Evolutionary conservation across 2,888 invertebrate genomes (phyloP).

Genomic region (Neoitamus cyanurus): DNA sequence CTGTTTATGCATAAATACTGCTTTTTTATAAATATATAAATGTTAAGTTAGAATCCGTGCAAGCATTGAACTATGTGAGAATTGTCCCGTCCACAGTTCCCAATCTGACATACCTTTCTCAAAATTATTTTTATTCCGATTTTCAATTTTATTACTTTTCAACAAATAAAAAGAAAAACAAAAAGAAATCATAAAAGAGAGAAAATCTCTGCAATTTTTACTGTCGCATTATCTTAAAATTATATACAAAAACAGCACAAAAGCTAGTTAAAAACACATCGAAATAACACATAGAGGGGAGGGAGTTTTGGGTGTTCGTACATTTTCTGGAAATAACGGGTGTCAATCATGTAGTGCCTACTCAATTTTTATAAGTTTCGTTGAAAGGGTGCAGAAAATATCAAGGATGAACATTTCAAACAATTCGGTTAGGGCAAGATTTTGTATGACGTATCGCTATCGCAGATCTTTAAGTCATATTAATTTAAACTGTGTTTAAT

Average conservation of each 20-base stretch:
- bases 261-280: constrained; percentile 1
- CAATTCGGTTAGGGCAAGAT: not conserved
- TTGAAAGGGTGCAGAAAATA: not conserved
- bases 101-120: constrained; percentile 72
- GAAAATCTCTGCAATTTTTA: not conserved
- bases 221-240: constrained; percentile 47
- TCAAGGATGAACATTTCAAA: not conserved
- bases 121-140: constrained; percentile 54
- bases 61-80: constrained; percentile 73
- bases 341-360: not conserved
- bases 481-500: too few relatives aligned
- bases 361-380: not conserved
- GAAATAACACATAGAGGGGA: constrained; percentile 26
- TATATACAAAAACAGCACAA: constrained; percentile 46
- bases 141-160: constrained; percentile 29
- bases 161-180: constrained; percentile 28
- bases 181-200: constrained; percentile 7
- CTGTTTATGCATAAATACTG: not conserved
- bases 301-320: not conserved
- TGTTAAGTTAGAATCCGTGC: constrained; percentile 50
- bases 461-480: not conserved
- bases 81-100: constrained; percentile 81
- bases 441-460: constrained; percentile 25
- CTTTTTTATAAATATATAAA: not conserved
- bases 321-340: not conserved